A percentile compares a stretch with the other conserved stretches of the same genome.
Conservation (phyloP, 1,140 invertebrate species). For the Hyles euphorbiae region DNA sequence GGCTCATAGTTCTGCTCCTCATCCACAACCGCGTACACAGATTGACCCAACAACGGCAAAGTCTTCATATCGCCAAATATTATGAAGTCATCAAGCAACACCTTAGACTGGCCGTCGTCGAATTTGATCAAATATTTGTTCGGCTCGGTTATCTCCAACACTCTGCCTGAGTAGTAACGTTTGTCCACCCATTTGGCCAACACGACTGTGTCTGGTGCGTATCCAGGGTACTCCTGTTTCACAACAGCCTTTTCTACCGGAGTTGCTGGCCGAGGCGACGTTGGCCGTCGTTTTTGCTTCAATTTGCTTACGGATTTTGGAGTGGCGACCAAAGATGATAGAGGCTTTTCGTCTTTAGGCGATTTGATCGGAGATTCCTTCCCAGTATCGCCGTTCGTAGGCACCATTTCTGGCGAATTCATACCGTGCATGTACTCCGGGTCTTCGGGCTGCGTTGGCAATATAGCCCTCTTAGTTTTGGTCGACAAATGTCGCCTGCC, state of each 20-base stretch:
- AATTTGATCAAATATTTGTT: constrained; percentile 78
- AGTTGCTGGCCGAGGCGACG: constrained; percentile 56
- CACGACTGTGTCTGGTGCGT: constrained; percentile 70
- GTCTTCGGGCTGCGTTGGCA: constrained; percentile 65
- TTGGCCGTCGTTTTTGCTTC: constrained; percentile 58
- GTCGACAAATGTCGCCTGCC: constrained; percentile 56
- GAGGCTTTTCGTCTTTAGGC: constrained; percentile 57
- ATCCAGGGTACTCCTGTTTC: constrained; percentile 58
- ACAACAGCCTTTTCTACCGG: constrained; percentile 54
- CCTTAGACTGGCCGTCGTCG: constrained; percentile 77
- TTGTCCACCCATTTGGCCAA: constrained; percentile 80
- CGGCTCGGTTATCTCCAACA: constrained; percentile 72
- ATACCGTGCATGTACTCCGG: constrained; percentile 60
- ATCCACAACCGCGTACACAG: constrained; percentile 70
- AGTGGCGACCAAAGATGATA: constrained; percentile 46
- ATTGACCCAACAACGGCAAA: constrained; percentile 69
- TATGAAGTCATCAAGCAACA: constrained; percentile 77
- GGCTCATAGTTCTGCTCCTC: constrained; percentile 71
- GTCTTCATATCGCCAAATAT: constrained; percentile 72
- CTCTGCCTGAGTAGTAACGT: constrained; percentile 77
- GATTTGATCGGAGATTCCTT: constrained; percentile 46
- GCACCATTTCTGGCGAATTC: constrained; percentile 73
- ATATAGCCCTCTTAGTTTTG: constrained; percentile 63
- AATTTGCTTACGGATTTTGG: constrained; percentile 62
- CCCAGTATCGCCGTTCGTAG: constrained; percentile 55